Conservation (phyloP, 2,888 invertebrate species). For the Pyralis farinalis region DNA sequence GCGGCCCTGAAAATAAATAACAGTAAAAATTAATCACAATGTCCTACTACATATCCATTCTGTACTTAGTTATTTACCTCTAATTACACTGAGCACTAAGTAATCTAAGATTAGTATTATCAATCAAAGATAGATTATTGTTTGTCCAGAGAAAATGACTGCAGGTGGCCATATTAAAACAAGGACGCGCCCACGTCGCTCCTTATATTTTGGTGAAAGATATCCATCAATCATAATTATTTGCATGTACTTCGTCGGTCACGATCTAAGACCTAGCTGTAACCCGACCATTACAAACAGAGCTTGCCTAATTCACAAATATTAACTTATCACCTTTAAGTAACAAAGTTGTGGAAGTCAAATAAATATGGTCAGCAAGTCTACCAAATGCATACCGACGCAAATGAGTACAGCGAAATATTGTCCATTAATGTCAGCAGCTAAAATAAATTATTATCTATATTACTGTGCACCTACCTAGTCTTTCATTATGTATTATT, state of each 20-base stretch:
- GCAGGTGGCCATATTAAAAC: slow-evolving; percentile 28
- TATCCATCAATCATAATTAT: slow-evolving; percentile 62
- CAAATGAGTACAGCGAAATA: slow-evolving; percentile 39
- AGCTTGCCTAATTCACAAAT: slow-evolving; percentile 21
- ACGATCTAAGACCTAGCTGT: slow-evolving; percentile 34
- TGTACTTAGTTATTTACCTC: background rate
- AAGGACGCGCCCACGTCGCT: slow-evolving; percentile 38
- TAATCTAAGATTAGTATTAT: slow-evolving; percentile 6
- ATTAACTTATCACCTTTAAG: slow-evolving; percentile 11
- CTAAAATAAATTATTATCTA: slow-evolving; percentile 39
- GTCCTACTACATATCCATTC: too few relatives aligned
- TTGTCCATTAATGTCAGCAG: slow-evolving; percentile 39
- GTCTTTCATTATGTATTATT: slow-evolving; percentile 24
- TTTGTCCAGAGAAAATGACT: slow-evolving; percentile 18
- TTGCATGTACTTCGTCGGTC: slow-evolving; percentile 50
- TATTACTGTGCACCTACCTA: slow-evolving; percentile 25
- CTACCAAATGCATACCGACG: slow-evolving; percentile 31
- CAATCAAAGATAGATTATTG: slow-evolving; percentile 15
- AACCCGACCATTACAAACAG: slow-evolving; percentile 23
- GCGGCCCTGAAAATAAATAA: too few relatives aligned
- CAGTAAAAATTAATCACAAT: too few relatives aligned
- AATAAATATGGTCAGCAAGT: slow-evolving; percentile 23
- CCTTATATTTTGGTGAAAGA: slow-evolving; percentile 48
- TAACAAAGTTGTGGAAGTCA: slow-evolving; percentile 20
- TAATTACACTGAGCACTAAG: background rate